Evolutionary conservation across 2,113 vertebrate genomes (phyloP).

Genomic region (Lepus europaeus): DNA sequence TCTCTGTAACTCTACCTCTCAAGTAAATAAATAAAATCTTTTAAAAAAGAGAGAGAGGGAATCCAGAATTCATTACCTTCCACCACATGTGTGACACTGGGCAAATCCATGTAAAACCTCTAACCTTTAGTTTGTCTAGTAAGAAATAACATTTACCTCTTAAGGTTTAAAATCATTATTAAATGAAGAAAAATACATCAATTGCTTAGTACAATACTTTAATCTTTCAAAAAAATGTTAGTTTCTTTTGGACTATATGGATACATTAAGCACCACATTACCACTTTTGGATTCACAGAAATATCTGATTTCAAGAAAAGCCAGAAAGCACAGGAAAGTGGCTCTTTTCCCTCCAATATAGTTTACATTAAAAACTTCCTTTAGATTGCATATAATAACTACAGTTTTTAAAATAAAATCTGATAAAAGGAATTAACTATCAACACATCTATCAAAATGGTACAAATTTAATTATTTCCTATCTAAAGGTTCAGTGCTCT

Average conservation of each 20-base stretch:
- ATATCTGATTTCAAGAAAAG: slow-evolving; percentile 43
- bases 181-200: slow-evolving; percentile 42
- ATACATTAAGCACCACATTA: slow-evolving; percentile 15
- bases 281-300: slow-evolving; percentile 48
- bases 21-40: no score
- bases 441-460: not conserved
- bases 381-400: not conserved
- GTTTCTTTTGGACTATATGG: not conserved
- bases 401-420: not conserved
- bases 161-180: not conserved
- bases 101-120: slow-evolving; percentile 23
- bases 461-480: not conserved
- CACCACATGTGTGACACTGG: not conserved
- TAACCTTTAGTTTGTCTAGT: slow-evolving; percentile 21
- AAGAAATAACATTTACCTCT: slow-evolving; percentile 40
- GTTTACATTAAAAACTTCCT: not conserved
- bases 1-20: no score
- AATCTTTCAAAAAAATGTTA: slow-evolving; percentile 3
- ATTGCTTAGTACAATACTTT: not conserved
- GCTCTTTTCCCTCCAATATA: not conserved
- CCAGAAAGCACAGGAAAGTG: not conserved
- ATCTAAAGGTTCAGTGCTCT: not conserved
- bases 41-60: not conserved
- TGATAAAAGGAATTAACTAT: not conserved
- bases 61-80: not conserved